Evolutionary conservation across 2,888 invertebrate species (phyloP).

Genomic region (Steinernema scapterisci): DNA sequence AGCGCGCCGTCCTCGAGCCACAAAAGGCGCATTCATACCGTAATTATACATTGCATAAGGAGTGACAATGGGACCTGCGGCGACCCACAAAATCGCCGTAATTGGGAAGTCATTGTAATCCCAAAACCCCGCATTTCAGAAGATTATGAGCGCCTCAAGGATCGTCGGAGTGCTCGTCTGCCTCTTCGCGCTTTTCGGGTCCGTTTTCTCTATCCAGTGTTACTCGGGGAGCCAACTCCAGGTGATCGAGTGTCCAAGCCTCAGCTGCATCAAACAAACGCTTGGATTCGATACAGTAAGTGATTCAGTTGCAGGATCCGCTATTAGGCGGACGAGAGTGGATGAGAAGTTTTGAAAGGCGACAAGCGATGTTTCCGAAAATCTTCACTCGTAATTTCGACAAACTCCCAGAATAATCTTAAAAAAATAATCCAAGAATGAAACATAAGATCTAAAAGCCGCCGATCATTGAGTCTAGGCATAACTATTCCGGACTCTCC

Average conservation of each 20-base stretch:
- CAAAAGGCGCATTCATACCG: neutral
- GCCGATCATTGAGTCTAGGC: too few relatives aligned
- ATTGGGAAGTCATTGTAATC: slow-evolving; percentile 10
- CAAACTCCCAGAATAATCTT: too few relatives aligned
- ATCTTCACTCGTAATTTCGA: too few relatives aligned
- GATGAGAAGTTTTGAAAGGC: too few relatives aligned
- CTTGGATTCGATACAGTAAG: slow-evolving; percentile 64
- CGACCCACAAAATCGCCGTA: slow-evolving; percentile 33
- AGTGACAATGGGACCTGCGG: slow-evolving; percentile 20
- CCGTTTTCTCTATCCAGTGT: slow-evolving; percentile 53
- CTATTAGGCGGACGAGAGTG: too few relatives aligned
- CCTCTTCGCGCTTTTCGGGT: slow-evolving; percentile 11
- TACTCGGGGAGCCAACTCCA: slow-evolving; percentile 64
- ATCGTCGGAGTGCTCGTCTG: neutral
- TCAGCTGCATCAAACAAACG: slow-evolving; percentile 66
- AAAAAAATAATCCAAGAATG: too few relatives aligned
- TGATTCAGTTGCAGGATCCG: too few relatives aligned
- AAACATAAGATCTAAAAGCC: too few relatives aligned
- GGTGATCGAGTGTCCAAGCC: slow-evolving; percentile 62
- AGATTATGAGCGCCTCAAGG: neutral
- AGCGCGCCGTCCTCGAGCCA: neutral
- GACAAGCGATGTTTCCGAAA: too few relatives aligned
- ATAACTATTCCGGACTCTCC: too few relatives aligned
- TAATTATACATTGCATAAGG: slow-evolving; percentile 28
- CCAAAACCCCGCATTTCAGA: neutral